These are phyloP conservation scores for Poicephalus gulielmi DNA, from an alignment of 2,113 vertebrate genomes.

Conservation along the genomic window DNA sequence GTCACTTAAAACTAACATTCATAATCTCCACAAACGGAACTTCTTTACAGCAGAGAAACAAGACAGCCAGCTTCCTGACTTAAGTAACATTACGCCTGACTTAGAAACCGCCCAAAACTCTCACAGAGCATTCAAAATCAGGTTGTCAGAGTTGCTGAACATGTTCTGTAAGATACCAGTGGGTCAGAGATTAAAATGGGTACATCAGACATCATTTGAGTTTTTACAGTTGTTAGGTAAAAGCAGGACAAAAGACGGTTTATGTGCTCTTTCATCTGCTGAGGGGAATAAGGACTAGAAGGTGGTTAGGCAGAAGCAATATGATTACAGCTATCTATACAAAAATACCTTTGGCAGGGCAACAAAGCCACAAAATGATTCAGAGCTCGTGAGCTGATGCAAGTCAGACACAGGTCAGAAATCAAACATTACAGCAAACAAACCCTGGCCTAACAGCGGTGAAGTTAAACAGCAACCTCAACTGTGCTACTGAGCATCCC, in stretches of 20 bases:
- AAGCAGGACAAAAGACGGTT: neutral
- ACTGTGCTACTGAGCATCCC: neutral
- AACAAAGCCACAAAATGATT: neutral
- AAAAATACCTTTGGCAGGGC: neutral
- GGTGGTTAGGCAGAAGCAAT: neutral
- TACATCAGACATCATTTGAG: neutral
- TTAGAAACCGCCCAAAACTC: neutral
- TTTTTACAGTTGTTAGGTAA: neutral
- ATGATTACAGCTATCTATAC: neutral
- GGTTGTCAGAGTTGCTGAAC: neutral
- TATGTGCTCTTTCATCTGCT: neutral
- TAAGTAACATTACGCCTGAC: neutral
- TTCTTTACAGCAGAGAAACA: neutral
- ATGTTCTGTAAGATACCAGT: neutral
- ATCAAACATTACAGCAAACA: neutral
- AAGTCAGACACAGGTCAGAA: neutral
- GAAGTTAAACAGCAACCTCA: neutral
- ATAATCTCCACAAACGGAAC: neutral
- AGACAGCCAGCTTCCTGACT: neutral
- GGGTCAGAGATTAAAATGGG: neutral
- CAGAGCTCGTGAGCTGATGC: neutral
- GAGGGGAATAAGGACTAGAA: neutral
- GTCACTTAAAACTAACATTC: neutral
- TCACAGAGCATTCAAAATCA: neutral
- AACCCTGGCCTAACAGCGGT: neutral